These are phyloP conservation scores for Ailuropoda melanoleuca DNA, from an alignment of 2,113 vertebrate genomes.

Conservation along the genomic window DNA sequence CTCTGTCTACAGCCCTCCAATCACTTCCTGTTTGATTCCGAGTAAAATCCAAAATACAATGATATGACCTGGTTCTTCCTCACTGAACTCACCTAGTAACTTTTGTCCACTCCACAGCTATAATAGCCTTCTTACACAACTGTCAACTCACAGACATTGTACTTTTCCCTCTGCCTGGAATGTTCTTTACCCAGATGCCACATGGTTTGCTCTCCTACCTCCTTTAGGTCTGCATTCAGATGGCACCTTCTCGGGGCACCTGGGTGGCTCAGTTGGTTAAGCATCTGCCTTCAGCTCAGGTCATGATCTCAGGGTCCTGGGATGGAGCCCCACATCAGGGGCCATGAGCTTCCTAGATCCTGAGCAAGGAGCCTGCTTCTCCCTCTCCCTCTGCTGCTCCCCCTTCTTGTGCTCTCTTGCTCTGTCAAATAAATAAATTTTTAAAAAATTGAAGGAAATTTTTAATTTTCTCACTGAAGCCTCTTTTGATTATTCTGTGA, in stretches of 20 bases:
- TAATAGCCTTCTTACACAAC: not conserved
- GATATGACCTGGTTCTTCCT: not conserved
- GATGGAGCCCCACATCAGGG: too few relatives aligned
- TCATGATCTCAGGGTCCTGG: too few relatives aligned
- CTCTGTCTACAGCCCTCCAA: not conserved
- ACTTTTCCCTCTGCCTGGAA: not conserved
- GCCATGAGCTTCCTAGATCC: too few relatives aligned
- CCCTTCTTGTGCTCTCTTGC: too few relatives aligned
- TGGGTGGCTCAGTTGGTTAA: too few relatives aligned
- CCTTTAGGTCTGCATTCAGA: not conserved
- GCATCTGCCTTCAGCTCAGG: too few relatives aligned
- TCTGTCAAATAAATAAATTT: too few relatives aligned
- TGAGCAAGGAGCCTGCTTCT: too few relatives aligned
- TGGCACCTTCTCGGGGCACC: not conserved
- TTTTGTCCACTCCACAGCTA: not conserved
- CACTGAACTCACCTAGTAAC: not conserved
- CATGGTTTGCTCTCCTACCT: not conserved
- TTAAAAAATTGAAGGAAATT: too few relatives aligned
- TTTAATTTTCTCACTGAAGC: not conserved
- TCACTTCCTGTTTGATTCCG: not conserved
- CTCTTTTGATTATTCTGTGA: not conserved
- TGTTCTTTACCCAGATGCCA: not conserved
- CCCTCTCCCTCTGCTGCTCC: too few relatives aligned
- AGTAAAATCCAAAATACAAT: not conserved
- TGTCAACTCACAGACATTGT: not conserved